phyloP scores from a whole-genome alignment of 2,888 invertebrate genomes.

The Melinaea menophilus region DNA sequence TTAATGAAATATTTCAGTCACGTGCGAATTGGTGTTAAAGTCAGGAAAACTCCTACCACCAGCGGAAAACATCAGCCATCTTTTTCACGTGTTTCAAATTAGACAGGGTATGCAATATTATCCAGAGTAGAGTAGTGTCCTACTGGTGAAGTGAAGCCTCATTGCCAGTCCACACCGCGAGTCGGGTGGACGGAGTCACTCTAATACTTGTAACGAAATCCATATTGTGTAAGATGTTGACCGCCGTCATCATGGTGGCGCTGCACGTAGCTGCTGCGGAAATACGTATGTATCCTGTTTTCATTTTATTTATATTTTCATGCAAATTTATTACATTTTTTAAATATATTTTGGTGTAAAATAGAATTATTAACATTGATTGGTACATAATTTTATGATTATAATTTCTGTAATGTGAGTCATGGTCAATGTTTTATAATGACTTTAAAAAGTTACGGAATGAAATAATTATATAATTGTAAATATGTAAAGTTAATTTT shows the following conservation, averaged over 20 bases:
- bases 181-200: constrained; percentile 58
- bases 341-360: too few relatives aligned
- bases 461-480: too few relatives aligned
- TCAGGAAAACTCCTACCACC: constrained; percentile 25
- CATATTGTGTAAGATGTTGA: constrained; percentile 59
- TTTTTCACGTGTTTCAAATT: constrained; percentile 19
- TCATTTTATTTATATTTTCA: background rate
- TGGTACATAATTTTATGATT: too few relatives aligned
- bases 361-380: too few relatives aligned
- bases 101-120: constrained; percentile 33
- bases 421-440: constrained; percentile 10
- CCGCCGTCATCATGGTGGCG: constrained; percentile 51
- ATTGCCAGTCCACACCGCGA: constrained; percentile 65
- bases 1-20: constrained; percentile 8
- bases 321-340: too few relatives aligned
- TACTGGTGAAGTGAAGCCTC: constrained; percentile 40
- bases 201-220: constrained; percentile 45
- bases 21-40: constrained; percentile 15
- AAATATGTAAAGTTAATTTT: too few relatives aligned
- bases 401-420: constrained; percentile 8
- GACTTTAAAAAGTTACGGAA: background rate
- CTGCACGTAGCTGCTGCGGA: constrained; percentile 63
- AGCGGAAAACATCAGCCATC: constrained; percentile 24
- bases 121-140: constrained; percentile 47
- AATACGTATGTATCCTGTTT: constrained; percentile 58